Conservation (phyloP, 2,113 vertebrate genomes). For the Planiliza haematocheilus region DNA sequence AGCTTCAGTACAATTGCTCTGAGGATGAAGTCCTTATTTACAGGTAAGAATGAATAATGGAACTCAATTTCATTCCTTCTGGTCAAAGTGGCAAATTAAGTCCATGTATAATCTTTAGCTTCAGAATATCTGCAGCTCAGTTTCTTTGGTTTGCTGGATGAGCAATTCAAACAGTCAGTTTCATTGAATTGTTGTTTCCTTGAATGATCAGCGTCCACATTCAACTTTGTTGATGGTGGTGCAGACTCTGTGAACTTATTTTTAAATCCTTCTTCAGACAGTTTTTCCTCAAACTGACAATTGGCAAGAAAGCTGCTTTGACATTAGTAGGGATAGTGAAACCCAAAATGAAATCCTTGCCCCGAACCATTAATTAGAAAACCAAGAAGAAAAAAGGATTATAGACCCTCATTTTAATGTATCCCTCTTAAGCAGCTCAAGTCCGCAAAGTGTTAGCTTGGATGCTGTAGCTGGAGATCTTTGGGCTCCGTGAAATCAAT, state of each 20-base stretch:
- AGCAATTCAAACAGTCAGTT: slow-evolving; percentile 20
- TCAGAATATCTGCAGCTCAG: not conserved
- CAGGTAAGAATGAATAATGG: slow-evolving; percentile 85
- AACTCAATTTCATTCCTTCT: not conserved
- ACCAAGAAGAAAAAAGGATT: slow-evolving; percentile 65
- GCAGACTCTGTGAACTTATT: too few species aligned
- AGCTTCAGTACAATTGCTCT: slow-evolving; percentile 98
- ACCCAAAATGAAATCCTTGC: slow-evolving; percentile 59
- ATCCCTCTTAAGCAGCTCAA: slow-evolving; percentile 62
- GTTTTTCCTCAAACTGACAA: slow-evolving; percentile 22
- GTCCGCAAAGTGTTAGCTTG: slow-evolving; percentile 46
- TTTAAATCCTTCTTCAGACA: slow-evolving; percentile 48
- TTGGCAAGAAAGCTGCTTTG: slow-evolving; percentile 17
- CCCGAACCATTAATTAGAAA: slow-evolving; percentile 72
- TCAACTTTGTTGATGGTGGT: too few species aligned
- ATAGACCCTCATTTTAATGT: slow-evolving; percentile 55
- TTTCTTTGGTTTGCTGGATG: slow-evolving; percentile 26
- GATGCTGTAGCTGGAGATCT: slow-evolving; percentile 52
- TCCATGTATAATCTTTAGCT: slow-evolving; percentile 9
- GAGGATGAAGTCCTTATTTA: slow-evolving; percentile 98
- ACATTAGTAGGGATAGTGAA: slow-evolving; percentile 43
- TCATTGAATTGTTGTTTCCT: slow-evolving; percentile 37
- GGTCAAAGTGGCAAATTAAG: slow-evolving; percentile 12
- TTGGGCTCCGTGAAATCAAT: slow-evolving; percentile 65
- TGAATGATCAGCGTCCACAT: slow-evolving; percentile 19